Evolutionary conservation across 2,888 invertebrate species (phyloP).

Genomic region (Chaitophorus viminalis): DNA sequence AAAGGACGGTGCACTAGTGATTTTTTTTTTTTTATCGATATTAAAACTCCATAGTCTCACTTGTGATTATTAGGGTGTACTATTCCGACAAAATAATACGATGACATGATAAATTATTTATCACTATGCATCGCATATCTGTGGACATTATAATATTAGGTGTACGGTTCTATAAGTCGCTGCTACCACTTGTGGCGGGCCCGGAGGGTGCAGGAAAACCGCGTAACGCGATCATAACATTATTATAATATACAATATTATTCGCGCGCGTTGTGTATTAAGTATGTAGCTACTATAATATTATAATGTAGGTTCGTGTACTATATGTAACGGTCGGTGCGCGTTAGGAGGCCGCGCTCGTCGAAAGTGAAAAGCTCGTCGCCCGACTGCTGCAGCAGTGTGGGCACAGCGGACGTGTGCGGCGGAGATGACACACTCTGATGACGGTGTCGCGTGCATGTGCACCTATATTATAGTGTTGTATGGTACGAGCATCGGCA

Average conservation of each 20-base stretch:
- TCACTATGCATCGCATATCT: too few relatives aligned
- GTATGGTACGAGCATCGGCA: neutral
- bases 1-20: too few relatives aligned
- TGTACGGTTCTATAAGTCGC: too few relatives aligned
- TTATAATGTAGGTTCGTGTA: neutral
- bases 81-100: too few relatives aligned
- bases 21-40: too few relatives aligned
- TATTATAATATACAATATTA: neutral
- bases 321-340: neutral
- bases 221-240: neutral
- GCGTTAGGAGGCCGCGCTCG: neutral
- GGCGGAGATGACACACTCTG: neutral
- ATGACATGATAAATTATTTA: too few relatives aligned
- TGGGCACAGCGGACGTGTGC: neutral
- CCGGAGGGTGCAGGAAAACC: neutral
- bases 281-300: too few relatives aligned
- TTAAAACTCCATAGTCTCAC: too few relatives aligned
- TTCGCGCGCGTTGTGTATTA: neutral
- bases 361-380: slow-evolving; percentile 1
- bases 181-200: too few relatives aligned
- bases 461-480: neutral
- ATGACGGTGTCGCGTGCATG: neutral
- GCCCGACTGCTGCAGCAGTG: neutral
- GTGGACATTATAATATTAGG: too few relatives aligned
- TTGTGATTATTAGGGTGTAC: too few relatives aligned